Evolutionary conservation across 92 coral and sea anemone species (phyloP).

Genomic region (Zoanthus sansibaricus): DNA sequence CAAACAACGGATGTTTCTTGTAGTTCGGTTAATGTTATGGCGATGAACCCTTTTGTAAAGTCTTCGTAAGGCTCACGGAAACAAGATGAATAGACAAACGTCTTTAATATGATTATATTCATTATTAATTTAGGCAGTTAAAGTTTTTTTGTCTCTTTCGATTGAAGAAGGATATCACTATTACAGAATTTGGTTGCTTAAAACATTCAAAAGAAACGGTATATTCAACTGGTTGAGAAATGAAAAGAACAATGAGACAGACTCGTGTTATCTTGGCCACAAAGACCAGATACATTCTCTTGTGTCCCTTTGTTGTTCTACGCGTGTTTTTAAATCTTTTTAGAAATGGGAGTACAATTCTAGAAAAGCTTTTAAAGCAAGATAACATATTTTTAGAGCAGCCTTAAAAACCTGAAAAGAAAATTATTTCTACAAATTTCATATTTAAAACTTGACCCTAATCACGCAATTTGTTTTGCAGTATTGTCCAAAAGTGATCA

Average conservation of each 20-base stretch:
- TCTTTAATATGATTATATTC: neutral
- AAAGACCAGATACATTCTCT: neutral
- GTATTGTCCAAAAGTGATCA: neutral
- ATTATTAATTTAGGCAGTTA: neutral
- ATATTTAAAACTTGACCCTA: neutral
- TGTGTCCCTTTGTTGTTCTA: neutral
- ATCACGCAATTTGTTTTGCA: neutral
- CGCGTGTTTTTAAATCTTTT: too few species aligned
- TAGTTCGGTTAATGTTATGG: neutral
- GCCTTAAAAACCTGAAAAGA: neutral
- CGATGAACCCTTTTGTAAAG: neutral
- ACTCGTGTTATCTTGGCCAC: conserved; percentile 24
- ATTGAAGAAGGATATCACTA: neutral
- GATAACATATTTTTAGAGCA: neutral
- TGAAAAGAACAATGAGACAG: conserved; percentile 8
- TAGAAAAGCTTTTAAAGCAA: neutral
- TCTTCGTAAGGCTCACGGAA: neutral
- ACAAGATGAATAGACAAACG: conserved; percentile 2
- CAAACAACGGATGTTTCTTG: conserved; percentile 18
- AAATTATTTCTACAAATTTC: neutral
- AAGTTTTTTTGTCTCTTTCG: neutral
- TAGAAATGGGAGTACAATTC: too few species aligned
- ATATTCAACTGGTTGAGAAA: neutral
- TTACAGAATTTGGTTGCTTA: conserved; percentile 23
- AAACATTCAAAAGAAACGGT: neutral